Evolutionary conservation across 2,888 invertebrate species (phyloP).

Genomic region (Ormia ochracea): DNA sequence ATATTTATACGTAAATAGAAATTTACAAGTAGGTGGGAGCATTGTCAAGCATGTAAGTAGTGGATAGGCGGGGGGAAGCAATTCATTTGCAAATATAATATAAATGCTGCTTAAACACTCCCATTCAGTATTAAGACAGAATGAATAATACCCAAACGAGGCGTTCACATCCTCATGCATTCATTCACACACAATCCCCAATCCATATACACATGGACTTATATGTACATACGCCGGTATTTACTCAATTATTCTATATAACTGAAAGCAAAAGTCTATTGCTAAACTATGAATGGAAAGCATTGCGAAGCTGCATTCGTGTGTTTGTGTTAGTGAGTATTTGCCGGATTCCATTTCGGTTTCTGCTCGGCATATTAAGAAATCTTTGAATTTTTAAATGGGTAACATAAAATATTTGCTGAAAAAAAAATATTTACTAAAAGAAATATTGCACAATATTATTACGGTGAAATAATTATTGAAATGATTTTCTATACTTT

Average conservation of each 20-base stretch:
- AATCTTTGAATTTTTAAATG: too few relatives aligned
- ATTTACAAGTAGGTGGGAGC: not conserved
- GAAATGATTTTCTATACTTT: too few relatives aligned
- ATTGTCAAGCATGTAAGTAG: not conserved
- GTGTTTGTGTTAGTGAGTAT: not conserved
- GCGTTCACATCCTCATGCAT: not conserved
- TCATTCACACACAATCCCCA: not conserved
- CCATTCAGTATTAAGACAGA: not conserved
- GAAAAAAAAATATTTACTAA: too few relatives aligned
- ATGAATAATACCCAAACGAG: not conserved
- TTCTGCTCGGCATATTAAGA: too few relatives aligned
- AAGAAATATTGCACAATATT: too few relatives aligned
- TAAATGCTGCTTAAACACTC: not conserved
- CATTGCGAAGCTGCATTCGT: too few relatives aligned
- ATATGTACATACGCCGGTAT: not conserved
- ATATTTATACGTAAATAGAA: slow-evolving; percentile 4
- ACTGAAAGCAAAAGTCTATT: not conserved
- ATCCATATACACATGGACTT: not conserved
- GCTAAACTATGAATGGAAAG: too few relatives aligned
- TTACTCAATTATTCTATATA: not conserved
- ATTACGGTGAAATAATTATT: too few relatives aligned
- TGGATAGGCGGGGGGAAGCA: not conserved
- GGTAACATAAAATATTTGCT: too few relatives aligned
- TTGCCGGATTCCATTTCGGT: too few relatives aligned
- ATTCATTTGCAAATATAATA: not conserved